Percentiles rank a stretch among this genome's conserved stretches.
Conservation (phyloP, 2,888 invertebrate genomes). For the Synanthedon tipuliformis region DNA sequence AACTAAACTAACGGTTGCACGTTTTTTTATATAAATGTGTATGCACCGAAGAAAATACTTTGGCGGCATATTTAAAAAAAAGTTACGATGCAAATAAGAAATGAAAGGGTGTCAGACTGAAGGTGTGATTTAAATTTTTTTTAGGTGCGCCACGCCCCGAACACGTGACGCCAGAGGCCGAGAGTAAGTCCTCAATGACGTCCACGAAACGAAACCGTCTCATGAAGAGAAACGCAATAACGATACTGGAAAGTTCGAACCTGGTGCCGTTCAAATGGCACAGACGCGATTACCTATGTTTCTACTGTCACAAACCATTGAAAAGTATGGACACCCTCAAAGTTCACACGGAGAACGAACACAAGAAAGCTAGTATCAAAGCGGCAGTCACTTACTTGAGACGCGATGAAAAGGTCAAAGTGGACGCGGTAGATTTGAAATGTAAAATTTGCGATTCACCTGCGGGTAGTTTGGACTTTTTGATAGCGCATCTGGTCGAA, state of each 20-base stretch:
- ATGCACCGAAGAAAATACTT: no score
- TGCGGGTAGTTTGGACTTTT: conserved; percentile 17
- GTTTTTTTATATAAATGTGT: no score
- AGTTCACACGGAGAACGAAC: conserved; percentile 41
- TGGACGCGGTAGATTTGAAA: conserved; percentile 32
- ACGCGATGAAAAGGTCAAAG: conserved; percentile 54
- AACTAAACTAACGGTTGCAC: no score
- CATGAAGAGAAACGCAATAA: conserved; percentile 48
- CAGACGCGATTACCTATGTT: conserved; percentile 51
- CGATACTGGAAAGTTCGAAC: conserved; percentile 41
- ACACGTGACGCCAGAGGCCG: conserved; percentile 15
- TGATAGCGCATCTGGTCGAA: conserved; percentile 35
- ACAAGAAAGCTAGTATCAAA: conserved; percentile 33
- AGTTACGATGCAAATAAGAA: background rate
- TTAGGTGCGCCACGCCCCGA: conserved; percentile 10
- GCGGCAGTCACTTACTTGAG: conserved; percentile 43
- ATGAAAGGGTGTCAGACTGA: background rate
- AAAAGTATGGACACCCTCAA: conserved; percentile 37
- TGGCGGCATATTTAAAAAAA: background rate
- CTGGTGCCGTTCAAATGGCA: conserved; percentile 58
- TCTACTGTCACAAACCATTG: conserved; percentile 48
- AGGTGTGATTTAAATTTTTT: conserved; percentile 4
- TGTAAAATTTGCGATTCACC: conserved; percentile 31
- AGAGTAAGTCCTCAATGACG: conserved; percentile 38
- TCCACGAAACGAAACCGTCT: conserved; percentile 47